Evolutionary conservation across 2,888 invertebrate species (phyloP).

Genomic region (Diogma glabrata): DNA sequence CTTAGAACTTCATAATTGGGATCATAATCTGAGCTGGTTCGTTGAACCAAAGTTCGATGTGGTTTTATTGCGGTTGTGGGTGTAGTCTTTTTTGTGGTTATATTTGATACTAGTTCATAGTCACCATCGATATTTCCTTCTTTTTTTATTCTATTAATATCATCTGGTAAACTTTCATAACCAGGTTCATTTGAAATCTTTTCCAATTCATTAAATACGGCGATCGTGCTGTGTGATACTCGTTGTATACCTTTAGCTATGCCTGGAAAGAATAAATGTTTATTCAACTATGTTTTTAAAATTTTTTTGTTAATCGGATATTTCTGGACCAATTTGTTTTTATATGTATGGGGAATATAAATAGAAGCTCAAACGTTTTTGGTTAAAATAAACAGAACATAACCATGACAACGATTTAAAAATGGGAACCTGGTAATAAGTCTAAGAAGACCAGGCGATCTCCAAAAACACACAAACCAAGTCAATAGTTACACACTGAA

Average conservation of each 20-base stretch:
- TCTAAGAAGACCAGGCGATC: too few relatives aligned
- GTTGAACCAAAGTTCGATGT: conserved; percentile 19
- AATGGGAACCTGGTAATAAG: too few relatives aligned
- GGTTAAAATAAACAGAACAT: too few relatives aligned
- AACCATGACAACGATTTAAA: too few relatives aligned
- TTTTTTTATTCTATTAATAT: too few relatives aligned
- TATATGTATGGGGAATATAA: too few relatives aligned
- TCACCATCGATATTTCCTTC: conserved; percentile 45
- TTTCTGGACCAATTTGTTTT: too few relatives aligned
- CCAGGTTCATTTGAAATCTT: conserved; percentile 27
- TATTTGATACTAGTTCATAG: conserved; percentile 66
- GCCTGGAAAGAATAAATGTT: conserved; percentile 1
- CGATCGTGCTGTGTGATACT: conserved; percentile 9
- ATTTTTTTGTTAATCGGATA: too few relatives aligned
- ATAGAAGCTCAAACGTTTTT: too few relatives aligned
- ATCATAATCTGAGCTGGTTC: conserved; percentile 45
- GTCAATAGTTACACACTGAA: too few relatives aligned
- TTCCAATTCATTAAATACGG: conserved; percentile 3
- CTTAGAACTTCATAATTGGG: conserved; percentile 71
- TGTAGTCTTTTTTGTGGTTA: conserved; percentile 13
- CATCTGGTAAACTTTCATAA: conserved; percentile 35
- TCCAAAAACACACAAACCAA: too few relatives aligned
- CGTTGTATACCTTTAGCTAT: conserved; percentile 10
- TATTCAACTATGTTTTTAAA: too few relatives aligned
- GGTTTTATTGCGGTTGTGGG: conserved; percentile 26